A percentile compares a stretch with the other conserved stretches of the same genome.
Evolutionary conservation across 2,113 vertebrate genomes (phyloP).

Genomic region (Neolamprologus falcicula): DNA sequence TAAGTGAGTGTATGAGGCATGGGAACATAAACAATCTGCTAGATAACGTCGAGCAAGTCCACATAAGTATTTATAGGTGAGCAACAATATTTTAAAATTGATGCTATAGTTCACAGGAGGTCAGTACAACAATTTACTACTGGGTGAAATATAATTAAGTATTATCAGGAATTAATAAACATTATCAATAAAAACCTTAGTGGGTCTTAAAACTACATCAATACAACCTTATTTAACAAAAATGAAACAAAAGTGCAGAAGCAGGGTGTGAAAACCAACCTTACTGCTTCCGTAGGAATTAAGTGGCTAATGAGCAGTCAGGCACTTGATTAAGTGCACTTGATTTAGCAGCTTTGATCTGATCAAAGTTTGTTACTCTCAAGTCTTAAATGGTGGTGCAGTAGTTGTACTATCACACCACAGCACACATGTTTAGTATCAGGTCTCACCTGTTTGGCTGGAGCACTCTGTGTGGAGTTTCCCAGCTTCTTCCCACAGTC

Average conservation of each 20-base stretch:
- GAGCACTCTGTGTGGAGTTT: background rate
- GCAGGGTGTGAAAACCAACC: background rate
- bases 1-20: background rate
- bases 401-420: background rate
- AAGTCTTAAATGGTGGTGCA: background rate
- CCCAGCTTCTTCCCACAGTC: background rate
- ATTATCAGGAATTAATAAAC: background rate
- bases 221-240: background rate
- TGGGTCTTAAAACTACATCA: background rate
- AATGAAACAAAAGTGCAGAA: background rate
- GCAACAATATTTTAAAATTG: background rate
- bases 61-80: background rate
- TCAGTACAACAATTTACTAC: background rate
- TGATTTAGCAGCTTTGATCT: background rate
- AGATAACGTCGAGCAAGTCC: background rate
- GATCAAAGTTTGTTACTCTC: background rate
- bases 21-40: background rate
- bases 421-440: background rate
- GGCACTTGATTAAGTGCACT: accelerated
- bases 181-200: background rate
- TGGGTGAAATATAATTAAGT: background rate
- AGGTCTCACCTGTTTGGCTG: background rate
- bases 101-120: background rate
- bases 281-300: background rate
- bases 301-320: background rate